Evolutionary conservation across 2,797 vertebrate species (phyloP).

Genomic region (Darevskia mixta): DNA sequence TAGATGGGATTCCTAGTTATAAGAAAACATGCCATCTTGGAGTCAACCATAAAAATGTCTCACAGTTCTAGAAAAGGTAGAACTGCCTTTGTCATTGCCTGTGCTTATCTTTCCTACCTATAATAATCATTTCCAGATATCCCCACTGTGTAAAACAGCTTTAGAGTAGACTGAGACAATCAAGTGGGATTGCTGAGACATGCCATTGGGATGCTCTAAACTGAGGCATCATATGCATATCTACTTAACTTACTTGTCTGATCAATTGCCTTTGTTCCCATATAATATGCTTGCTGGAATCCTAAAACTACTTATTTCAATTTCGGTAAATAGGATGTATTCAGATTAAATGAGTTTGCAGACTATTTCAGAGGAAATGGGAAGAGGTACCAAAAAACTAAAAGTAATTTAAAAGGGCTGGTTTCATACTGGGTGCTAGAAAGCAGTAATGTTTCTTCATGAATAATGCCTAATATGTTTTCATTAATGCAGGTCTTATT

Average conservation of each 20-base stretch:
- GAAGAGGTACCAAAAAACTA: background rate
- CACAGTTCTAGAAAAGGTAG: background rate
- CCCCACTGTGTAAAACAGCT: background rate
- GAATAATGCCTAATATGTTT: background rate
- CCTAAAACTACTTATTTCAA: background rate
- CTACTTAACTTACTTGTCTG: background rate
- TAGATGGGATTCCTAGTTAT: fast-evolving
- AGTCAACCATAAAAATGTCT: background rate
- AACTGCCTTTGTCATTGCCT: background rate
- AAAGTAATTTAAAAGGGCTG: background rate
- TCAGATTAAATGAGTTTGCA: background rate
- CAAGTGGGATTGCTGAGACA: background rate
- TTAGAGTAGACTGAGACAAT: background rate
- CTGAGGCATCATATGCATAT: background rate
- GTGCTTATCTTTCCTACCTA: background rate
- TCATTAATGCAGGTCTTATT: background rate
- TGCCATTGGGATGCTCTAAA: background rate
- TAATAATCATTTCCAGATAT: background rate
- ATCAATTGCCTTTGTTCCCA: background rate
- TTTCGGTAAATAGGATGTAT: background rate
- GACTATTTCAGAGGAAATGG: background rate
- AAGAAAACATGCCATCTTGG: background rate
- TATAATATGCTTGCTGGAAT: background rate
- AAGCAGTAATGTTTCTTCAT: background rate
- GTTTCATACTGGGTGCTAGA: background rate